These are phyloP conservation scores for Hippasteria phrygiana DNA, from an alignment of 53 echinoderm and acorn worm species.

Conservation along the genomic window DNA sequence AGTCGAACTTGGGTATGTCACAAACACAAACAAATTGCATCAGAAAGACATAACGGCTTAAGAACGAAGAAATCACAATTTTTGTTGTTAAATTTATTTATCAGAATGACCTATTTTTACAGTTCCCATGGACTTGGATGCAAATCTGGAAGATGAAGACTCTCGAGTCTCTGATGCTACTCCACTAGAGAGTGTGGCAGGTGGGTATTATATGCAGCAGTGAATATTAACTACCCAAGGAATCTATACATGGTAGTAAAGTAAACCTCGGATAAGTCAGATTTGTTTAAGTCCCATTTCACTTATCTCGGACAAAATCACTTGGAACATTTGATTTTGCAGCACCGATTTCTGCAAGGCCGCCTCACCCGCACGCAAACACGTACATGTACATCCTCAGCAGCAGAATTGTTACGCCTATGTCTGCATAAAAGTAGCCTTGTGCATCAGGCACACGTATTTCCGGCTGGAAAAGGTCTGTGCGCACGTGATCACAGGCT, in stretches of 20 bases:
- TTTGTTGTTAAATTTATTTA: neutral
- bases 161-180: constrained; percentile 20
- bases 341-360: no score
- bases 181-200: constrained; percentile 17
- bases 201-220: constrained; percentile 20
- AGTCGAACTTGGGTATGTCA: constrained; percentile 1
- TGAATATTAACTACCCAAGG: constrained; percentile 12
- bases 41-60: neutral
- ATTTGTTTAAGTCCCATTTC: no score
- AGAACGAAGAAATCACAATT: constrained; percentile 2
- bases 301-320: no score
- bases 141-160: neutral
- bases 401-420: no score
- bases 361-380: no score
- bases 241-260: constrained; percentile 6
- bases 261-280: no score
- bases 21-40: constrained; percentile 39
- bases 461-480: no score
- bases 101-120: constrained; percentile 25
- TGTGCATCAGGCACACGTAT: no score
- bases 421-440: no score
- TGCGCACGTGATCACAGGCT: no score
- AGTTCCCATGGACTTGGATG: constrained; percentile 31
- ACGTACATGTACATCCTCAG: no score
- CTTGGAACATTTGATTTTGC: no score